These are phyloP conservation scores for Lasioglossum oenotherae DNA, from an alignment of 2,888 invertebrate genomes.

Conservation along the genomic window DNA sequence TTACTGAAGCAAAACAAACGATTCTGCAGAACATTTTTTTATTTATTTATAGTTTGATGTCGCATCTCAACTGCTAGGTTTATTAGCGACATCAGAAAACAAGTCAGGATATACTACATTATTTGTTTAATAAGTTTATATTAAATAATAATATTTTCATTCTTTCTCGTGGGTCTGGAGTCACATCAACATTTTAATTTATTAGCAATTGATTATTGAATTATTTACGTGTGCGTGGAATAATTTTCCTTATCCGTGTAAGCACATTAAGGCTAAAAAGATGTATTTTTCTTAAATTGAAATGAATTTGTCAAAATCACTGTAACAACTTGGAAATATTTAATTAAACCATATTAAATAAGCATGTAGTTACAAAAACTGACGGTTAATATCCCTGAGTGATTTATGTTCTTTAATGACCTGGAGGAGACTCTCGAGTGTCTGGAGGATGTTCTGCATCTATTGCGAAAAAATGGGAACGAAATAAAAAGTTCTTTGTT, in stretches of 20 bases:
- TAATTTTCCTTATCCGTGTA: not conserved
- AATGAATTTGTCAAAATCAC: not conserved
- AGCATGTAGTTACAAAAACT: not conserved
- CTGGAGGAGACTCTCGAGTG: not conserved
- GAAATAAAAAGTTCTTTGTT: too few species aligned
- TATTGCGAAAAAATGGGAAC: too few species aligned
- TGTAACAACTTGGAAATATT: not conserved
- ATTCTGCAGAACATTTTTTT: not conserved
- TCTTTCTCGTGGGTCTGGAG: too few species aligned
- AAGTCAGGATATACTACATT: too few species aligned
- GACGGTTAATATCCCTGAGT: conserved; percentile 1
- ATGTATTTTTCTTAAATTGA: not conserved
- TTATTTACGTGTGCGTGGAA: not conserved
- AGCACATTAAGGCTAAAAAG: not conserved
- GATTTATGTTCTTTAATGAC: conserved; percentile 31
- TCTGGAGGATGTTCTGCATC: too few species aligned
- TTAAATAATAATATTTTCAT: too few species aligned
- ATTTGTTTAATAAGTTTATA: too few species aligned
- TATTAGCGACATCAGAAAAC: too few species aligned
- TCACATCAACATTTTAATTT: too few species aligned
- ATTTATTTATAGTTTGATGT: too few species aligned
- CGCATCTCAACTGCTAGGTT: too few species aligned
- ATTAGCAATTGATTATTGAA: too few species aligned
- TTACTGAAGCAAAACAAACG: not conserved
- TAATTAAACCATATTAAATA: conserved; percentile 3